phyloP scores from a whole-genome alignment of 1,140 invertebrate genomes.

The Drosophila bocki region DNA sequence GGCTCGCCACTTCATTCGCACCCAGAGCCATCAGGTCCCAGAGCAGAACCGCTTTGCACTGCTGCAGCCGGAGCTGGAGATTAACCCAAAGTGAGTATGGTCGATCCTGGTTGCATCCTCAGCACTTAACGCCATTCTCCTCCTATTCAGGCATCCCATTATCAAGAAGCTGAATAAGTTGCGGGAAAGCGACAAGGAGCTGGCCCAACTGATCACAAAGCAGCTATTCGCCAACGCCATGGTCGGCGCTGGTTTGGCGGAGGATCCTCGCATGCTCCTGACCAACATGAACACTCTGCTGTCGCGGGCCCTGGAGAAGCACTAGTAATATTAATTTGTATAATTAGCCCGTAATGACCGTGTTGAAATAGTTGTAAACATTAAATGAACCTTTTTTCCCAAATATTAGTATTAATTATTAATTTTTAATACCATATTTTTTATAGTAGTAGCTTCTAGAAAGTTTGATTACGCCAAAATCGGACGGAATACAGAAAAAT shows the following conservation, averaged over 20 bases:
- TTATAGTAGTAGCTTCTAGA: too few relatives aligned
- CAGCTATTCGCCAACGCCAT: constrained; percentile 98
- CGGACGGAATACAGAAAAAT: too few relatives aligned
- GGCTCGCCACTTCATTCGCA: constrained; percentile 96
- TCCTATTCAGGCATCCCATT: constrained; percentile 91
- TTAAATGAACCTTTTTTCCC: background rate
- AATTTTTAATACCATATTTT: too few relatives aligned
- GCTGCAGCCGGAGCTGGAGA: constrained; percentile 95
- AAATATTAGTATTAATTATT: too few relatives aligned
- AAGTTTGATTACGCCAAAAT: too few relatives aligned
- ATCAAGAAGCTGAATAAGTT: constrained; percentile 95
- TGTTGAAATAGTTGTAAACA: constrained; percentile 28
- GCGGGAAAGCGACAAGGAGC: constrained; percentile 90
- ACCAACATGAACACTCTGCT: constrained; percentile 95
- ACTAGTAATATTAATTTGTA: constrained; percentile 85
- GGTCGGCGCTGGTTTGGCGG: constrained; percentile 96
- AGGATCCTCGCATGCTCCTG: constrained; percentile 94
- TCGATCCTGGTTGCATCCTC: background rate
- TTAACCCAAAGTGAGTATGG: constrained; percentile 93
- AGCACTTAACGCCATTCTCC: background rate
- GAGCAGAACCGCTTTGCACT: constrained; percentile 95
- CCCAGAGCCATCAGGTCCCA: constrained; percentile 93
- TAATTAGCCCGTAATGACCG: constrained; percentile 16
- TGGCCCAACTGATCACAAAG: constrained; percentile 94
- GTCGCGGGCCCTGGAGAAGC: constrained; percentile 92